Percentiles rank a stretch among this genome's conserved stretches.
Evolutionary conservation across 2,888 invertebrate genomes (phyloP).

Genomic region (Chymomyza fuscimana): DNA sequence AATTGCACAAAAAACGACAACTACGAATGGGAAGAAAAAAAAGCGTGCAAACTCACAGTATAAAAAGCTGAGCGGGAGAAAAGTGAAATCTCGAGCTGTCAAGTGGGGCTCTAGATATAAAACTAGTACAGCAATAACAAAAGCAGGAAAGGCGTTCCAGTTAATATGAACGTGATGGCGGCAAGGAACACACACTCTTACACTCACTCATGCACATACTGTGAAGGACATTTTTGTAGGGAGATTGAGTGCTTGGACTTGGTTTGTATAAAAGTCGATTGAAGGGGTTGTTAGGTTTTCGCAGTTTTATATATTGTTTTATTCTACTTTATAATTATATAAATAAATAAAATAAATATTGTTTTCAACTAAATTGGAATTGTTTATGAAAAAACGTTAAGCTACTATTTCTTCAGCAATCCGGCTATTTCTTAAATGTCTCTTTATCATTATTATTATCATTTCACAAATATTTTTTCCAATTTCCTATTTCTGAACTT

Average conservation of each 20-base stretch:
- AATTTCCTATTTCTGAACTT: too few relatives aligned
- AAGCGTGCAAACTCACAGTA: background rate
- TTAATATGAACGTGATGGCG: constrained; percentile 52
- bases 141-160: constrained; percentile 25
- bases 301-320: too few relatives aligned
- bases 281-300: background rate
- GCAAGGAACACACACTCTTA: constrained; percentile 8
- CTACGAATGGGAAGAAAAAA: background rate
- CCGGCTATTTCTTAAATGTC: too few relatives aligned
- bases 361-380: too few relatives aligned
- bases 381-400: too few relatives aligned
- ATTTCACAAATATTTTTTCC: too few relatives aligned
- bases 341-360: too few relatives aligned
- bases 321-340: too few relatives aligned
- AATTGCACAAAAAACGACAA: background rate
- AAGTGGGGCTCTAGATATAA: constrained; percentile 53
- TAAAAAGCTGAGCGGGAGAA: constrained; percentile 19
- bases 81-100: constrained; percentile 60
- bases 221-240: constrained; percentile 65
- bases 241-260: constrained; percentile 56
- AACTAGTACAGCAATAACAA: constrained; percentile 49
- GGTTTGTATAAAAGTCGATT: constrained; percentile 7
- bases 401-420: too few relatives aligned
- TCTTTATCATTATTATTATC: too few relatives aligned
- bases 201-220: constrained; percentile 38